Base-by-base conservation (phyloP, 2,888 invertebrate species). In the Hylaea fasciaria region DNA sequence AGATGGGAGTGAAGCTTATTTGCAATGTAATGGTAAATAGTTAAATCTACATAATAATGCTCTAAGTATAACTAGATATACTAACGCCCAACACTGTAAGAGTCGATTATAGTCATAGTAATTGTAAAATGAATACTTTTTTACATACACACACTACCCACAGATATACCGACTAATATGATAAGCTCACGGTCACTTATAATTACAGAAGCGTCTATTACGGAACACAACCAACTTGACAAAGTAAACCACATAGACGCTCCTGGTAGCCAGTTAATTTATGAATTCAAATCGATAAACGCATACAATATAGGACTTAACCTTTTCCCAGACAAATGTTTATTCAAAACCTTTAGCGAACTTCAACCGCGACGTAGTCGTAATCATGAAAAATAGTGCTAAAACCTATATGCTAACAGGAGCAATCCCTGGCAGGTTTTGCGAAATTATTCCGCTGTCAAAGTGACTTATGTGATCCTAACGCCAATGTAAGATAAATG, bases 401-500 rank as follows among this genome's bases (percentile, higher is more conserved):
- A 69, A 73, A 69, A 40, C 44, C 62, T 61, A 62, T 65, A 63
- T 55, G 66, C 66, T 64, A 57, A 65, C 71, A 63, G 56, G 66
- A 65, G 63, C 67, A 70, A 70, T 69, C 63, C 59, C 55, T 61
- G 66, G 64, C 61, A 64, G 52, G 47, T 57, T 62, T 57, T 32
- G 56, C 68, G 57, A 71, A 77, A 77, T 77, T 74, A 78, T 79
- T 77, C 73, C 61, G 35, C 69, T 73, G 77, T 76, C 77, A 70
- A 61, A 63, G 70, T 80, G 76, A 80, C 73, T 76, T 79, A 77
- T 79, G 77, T 70, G 76, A 68, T 62, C 68, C 69, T 51, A 55
- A 64, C 61, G 71, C 73, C 79, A 74, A 78, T 79, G 67, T 55
- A 75, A 80, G 80, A 80, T 72, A 74, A 79, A 80, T 80, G 79